Conservation (phyloP, 2,888 invertebrate species). For the Eristalis tenax region DNA sequence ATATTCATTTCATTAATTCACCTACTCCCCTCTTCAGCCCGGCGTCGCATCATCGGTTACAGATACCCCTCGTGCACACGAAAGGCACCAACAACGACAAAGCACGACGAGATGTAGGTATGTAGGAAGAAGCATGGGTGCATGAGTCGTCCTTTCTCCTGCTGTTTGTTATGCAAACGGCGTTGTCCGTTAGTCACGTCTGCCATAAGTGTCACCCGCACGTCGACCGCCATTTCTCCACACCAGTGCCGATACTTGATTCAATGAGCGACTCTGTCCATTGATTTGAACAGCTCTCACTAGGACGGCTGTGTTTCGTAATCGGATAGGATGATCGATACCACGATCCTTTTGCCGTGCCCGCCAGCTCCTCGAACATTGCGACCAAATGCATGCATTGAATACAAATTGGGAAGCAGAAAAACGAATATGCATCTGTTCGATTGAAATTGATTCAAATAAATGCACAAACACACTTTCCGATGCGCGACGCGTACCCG, state of each 20-base stretch:
- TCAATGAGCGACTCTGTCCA: conserved; percentile 31
- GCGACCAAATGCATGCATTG: conserved; percentile 44
- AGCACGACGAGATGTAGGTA: not conserved
- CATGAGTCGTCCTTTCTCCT: conserved; percentile 21
- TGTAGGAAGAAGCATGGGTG: not conserved
- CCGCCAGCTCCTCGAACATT: not conserved
- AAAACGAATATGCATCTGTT: conserved; percentile 59
- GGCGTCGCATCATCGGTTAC: not conserved
- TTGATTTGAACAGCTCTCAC: conserved; percentile 31
- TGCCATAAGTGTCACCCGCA: conserved; percentile 56
- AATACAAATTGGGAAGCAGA: conserved; percentile 18
- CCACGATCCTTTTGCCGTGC: conserved; percentile 12
- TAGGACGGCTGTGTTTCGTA: conserved; percentile 5
- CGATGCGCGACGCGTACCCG: conserved; percentile 29
- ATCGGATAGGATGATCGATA: conserved; percentile 44
- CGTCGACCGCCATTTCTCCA: conserved; percentile 7
- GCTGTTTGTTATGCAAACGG: conserved; percentile 46
- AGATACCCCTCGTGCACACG: not conserved
- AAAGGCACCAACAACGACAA: not conserved
- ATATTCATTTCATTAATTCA: conserved; percentile 68
- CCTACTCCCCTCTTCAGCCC: conserved; percentile 20
- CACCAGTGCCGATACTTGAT: conserved; percentile 34
- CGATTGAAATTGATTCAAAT: conserved; percentile 43
- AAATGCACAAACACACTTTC: conserved; percentile 9
- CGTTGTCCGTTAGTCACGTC: conserved; percentile 52